phyloP scores from a whole-genome alignment of 2,113 vertebrate species.

The Girardinichthys multiradiatus region DNA sequence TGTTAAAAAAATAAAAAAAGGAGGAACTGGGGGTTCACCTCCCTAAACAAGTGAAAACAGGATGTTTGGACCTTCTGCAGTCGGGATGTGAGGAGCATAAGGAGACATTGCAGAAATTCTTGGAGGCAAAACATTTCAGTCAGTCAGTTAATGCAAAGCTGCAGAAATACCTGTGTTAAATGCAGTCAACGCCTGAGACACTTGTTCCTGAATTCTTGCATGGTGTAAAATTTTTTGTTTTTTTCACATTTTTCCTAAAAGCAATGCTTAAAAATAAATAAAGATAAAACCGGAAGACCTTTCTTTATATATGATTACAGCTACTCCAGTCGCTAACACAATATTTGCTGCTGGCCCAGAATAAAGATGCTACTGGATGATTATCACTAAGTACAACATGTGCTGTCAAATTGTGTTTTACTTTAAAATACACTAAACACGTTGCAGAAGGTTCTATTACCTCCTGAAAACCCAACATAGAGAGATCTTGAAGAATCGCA shows the following conservation, averaged over 20 bases:
- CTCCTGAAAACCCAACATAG: neutral
- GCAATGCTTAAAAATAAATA: constrained; percentile 51
- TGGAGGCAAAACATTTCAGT: neutral
- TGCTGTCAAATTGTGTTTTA: constrained; percentile 12
- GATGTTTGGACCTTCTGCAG: neutral
- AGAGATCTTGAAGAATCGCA: neutral
- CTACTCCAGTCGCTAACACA: constrained; percentile 23
- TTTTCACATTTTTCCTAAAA: constrained; percentile 9
- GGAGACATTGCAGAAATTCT: neutral
- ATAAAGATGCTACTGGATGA: constrained; percentile 50
- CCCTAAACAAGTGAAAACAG: no score
- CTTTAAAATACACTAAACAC: neutral
- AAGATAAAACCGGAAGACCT: constrained; percentile 53
- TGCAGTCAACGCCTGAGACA: constrained; percentile 55
- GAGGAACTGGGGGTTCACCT: neutral
- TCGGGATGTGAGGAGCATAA: neutral
- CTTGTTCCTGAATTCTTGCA: constrained; percentile 37
- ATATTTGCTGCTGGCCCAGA: constrained; percentile 40
- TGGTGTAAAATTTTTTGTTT: constrained; percentile 36
- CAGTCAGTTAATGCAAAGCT: neutral
- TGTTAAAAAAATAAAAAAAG: neutral
- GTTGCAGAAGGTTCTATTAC: neutral
- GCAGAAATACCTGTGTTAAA: neutral
- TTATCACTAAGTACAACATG: constrained; percentile 63
- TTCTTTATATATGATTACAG: constrained; percentile 34